Evolutionary conservation across 2,888 invertebrate genomes (phyloP).

Genomic region (Ptilodon capucinus): DNA sequence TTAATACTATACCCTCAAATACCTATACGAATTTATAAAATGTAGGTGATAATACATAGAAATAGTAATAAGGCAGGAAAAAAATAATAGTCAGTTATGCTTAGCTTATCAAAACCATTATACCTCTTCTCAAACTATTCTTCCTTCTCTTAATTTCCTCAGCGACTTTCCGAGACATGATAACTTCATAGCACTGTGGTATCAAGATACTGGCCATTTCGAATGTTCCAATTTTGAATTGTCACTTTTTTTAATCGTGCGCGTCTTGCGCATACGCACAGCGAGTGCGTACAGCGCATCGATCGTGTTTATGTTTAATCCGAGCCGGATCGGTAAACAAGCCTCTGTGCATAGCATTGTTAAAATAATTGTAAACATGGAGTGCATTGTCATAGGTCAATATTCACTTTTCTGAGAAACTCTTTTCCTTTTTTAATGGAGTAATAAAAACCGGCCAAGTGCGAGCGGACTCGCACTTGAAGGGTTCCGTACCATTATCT

Average conservation of each 20-base stretch:
- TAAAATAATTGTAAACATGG: constrained; percentile 34
- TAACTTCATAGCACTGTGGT: constrained; percentile 30
- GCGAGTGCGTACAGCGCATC: neutral
- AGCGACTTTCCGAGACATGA: constrained; percentile 39
- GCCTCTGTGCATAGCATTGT: constrained; percentile 22
- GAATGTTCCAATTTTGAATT: constrained; percentile 3
- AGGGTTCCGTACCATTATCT: too few relatives aligned
- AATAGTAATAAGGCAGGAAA: too few relatives aligned
- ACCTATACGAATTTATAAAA: too few relatives aligned
- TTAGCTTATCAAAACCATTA: neutral
- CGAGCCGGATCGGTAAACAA: constrained; percentile 28
- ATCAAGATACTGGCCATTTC: constrained; percentile 40
- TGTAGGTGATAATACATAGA: too few relatives aligned
- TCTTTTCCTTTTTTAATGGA: neutral
- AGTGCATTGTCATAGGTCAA: constrained; percentile 11
- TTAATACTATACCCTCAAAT: too few relatives aligned
- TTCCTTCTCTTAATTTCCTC: constrained; percentile 57
- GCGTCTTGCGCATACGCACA: neutral
- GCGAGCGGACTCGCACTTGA: too few relatives aligned
- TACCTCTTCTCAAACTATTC: constrained; percentile 57
- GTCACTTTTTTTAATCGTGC: neutral
- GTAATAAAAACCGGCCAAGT: too few relatives aligned
- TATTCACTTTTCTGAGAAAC: neutral
- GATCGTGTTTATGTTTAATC: constrained; percentile 29
- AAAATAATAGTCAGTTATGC: neutral